phyloP scores from a whole-genome alignment of 2,888 invertebrate species.

The Pandemis corylana region DNA sequence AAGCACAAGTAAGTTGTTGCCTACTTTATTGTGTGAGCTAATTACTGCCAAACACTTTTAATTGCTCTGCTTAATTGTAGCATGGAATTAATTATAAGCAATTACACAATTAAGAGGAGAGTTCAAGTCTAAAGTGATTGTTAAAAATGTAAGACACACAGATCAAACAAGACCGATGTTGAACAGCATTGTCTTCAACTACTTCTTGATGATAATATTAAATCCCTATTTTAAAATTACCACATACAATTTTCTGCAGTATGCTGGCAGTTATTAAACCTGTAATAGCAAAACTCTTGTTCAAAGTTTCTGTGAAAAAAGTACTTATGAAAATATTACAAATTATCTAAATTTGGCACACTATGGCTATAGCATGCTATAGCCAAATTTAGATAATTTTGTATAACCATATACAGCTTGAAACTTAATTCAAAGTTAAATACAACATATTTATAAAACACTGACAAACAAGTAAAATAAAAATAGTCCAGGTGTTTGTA shows the following conservation, averaged over 20 bases:
- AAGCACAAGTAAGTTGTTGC: slow-evolving; percentile 82
- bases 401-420: too few relatives aligned
- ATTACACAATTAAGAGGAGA: not conserved
- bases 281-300: not conserved
- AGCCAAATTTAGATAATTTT: too few relatives aligned
- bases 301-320: not conserved
- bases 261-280: too few relatives aligned
- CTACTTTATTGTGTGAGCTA: slow-evolving; percentile 4
- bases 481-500: slow-evolving; percentile 1
- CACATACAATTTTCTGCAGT: not conserved
- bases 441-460: too few relatives aligned
- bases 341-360: too few relatives aligned
- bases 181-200: not conserved
- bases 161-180: not conserved
- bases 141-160: not conserved
- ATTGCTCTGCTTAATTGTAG: not conserved
- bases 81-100: not conserved
- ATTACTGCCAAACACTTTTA: slow-evolving; percentile 1
- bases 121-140: not conserved
- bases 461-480: not conserved
- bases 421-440: too few relatives aligned
- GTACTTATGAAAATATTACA: too few relatives aligned
- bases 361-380: too few relatives aligned
- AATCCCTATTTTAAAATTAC: not conserved
- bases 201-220: not conserved